A percentile compares a stretch with the other conserved stretches of the same genome.
phyloP scores from a whole-genome alignment of 53 echinoderm and acorn worm species.

The Arbacia lixula region DNA sequence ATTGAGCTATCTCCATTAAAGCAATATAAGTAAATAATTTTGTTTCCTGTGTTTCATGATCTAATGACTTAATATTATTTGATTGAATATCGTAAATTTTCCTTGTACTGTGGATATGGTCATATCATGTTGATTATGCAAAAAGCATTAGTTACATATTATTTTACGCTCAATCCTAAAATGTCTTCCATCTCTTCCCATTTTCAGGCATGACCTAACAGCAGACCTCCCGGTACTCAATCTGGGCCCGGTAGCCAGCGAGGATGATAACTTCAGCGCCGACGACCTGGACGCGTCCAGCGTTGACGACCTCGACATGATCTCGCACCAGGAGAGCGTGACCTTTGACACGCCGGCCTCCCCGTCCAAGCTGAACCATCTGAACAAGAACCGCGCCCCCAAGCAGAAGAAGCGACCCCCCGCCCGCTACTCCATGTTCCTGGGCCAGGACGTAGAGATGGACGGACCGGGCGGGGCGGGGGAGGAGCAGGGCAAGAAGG shows the following conservation, averaged over 20 bases:
- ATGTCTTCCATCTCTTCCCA: neutral
- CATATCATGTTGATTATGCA: too few species aligned
- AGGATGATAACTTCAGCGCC: constrained; percentile 88
- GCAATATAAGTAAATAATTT: too few species aligned
- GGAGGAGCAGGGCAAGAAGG: neutral
- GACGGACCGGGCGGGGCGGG: constrained; percentile 12
- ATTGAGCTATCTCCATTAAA: too few species aligned
- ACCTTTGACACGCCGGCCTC: constrained; percentile 84
- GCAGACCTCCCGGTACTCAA: constrained; percentile 82
- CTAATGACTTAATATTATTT: too few species aligned
- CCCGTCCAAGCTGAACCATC: constrained; percentile 71
- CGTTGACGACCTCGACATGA: constrained; percentile 68
- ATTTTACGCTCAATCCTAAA: too few species aligned
- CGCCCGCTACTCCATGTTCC: constrained; percentile 61
- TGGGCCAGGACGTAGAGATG: constrained; percentile 42
- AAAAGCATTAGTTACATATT: too few species aligned
- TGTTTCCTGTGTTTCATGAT: too few species aligned
- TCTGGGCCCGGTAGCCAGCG: constrained; percentile 68
- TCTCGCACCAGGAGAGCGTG: constrained; percentile 57
- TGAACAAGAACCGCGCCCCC: constrained; percentile 89
- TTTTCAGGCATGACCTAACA: constrained; percentile 79
- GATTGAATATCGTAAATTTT: too few species aligned
- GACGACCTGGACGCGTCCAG: constrained; percentile 75
- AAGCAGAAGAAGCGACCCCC: constrained; percentile 79
- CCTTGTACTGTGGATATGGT: too few species aligned